A percentile compares a stretch with the other conserved stretches of the same genome.
Conservation (phyloP, 2,113 vertebrate species). For the Pontoporia blainvillei region DNA sequence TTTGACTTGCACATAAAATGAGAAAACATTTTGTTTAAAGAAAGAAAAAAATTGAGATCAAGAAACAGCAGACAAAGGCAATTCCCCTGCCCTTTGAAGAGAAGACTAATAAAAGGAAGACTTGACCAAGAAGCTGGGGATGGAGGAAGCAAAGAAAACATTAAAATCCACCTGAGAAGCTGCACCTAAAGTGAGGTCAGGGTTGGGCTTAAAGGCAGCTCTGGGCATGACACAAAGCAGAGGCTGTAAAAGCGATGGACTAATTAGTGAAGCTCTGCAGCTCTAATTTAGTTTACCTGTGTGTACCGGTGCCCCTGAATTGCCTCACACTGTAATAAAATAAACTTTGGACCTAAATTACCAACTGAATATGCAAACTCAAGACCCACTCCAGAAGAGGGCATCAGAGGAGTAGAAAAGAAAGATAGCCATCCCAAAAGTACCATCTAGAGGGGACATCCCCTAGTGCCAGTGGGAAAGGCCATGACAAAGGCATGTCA, state of each 20-base stretch:
- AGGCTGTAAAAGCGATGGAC: not conserved
- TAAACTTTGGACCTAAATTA: not conserved
- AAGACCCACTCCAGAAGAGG: not conserved
- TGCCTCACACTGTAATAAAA: not conserved
- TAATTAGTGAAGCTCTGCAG: not conserved
- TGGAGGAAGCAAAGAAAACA: not conserved
- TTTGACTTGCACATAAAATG: not conserved
- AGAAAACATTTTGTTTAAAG: not conserved
- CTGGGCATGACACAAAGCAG: not conserved
- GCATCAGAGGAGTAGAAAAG: not conserved
- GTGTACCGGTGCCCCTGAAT: not conserved
- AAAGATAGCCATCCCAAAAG: not conserved
- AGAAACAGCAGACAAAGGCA: constrained; percentile 11
- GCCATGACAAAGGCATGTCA: not conserved
- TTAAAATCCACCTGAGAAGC: not conserved
- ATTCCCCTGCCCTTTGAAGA: not conserved
- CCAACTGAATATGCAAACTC: not conserved
- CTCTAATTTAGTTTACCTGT: not conserved
- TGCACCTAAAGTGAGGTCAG: not conserved
- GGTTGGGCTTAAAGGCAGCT: not conserved
- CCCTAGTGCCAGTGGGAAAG: not conserved
- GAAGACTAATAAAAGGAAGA: not conserved
- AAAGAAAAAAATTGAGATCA: constrained; percentile 18
- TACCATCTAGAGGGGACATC: not conserved
- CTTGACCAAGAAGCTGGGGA: not conserved